phyloP scores from a whole-genome alignment of 1,140 invertebrate genomes.

The Gonatopus flavifemur region DNA sequence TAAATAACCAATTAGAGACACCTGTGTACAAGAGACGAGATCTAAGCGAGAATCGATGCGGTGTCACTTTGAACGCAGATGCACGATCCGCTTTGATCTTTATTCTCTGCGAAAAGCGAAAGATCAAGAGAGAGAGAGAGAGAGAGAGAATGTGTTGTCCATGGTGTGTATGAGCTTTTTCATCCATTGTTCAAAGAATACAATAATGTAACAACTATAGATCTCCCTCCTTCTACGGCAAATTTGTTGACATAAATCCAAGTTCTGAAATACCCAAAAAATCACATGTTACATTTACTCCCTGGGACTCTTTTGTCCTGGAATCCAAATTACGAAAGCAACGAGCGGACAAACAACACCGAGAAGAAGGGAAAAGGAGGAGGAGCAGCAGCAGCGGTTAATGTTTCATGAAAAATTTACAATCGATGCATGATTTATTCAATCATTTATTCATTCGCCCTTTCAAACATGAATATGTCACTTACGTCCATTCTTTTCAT shows the following conservation, averaged over 20 bases:
- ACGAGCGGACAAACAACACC: too few relatives aligned
- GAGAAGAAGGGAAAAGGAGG: slow-evolving; percentile 15
- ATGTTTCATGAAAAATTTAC: slow-evolving; percentile 37
- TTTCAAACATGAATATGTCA: slow-evolving; percentile 19
- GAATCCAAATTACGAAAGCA: too few relatives aligned
- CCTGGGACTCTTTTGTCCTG: too few relatives aligned
- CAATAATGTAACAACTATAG: too few relatives aligned
- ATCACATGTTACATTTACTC: too few relatives aligned
- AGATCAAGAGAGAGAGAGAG: background rate
- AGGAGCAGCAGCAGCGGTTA: background rate
- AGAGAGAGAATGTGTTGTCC: background rate
- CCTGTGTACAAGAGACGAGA: slow-evolving; percentile 20
- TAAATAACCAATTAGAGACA: slow-evolving; percentile 42
- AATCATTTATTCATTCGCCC: too few relatives aligned
- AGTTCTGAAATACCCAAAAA: too few relatives aligned
- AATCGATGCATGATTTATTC: slow-evolving; percentile 30
- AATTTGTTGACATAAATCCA: too few relatives aligned
- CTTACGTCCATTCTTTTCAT: slow-evolving; percentile 23
- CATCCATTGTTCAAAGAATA: too few relatives aligned
- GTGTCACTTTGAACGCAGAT: slow-evolving; percentile 36
- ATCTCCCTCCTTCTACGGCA: too few relatives aligned
- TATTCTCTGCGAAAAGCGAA: slow-evolving; percentile 12
- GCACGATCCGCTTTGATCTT: slow-evolving; percentile 34
- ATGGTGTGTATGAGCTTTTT: too few relatives aligned
- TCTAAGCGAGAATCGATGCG: slow-evolving; percentile 12